phyloP scores from a whole-genome alignment of 2,113 vertebrate species.

The Prunella himalayana region DNA sequence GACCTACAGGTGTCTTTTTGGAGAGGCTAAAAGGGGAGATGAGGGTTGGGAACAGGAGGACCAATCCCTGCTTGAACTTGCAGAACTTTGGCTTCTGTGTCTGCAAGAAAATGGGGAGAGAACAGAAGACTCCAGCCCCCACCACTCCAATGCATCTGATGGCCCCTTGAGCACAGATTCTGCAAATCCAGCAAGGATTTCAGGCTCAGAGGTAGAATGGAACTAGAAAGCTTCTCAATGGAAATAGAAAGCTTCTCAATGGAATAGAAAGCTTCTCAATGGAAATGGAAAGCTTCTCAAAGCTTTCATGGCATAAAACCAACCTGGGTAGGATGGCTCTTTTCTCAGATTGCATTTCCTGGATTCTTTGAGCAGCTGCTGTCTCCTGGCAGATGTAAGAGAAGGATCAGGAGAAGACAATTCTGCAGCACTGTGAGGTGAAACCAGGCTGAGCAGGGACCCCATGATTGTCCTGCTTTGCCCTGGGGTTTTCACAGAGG shows the following conservation, averaged over 20 bases:
- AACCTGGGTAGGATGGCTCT: background rate
- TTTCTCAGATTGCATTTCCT: background rate
- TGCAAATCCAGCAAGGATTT: background rate
- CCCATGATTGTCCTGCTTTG: background rate
- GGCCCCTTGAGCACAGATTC: background rate
- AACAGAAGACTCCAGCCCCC: background rate
- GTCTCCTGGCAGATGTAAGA: background rate
- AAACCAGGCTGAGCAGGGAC: background rate
- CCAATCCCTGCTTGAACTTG: background rate
- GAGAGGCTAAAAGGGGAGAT: background rate
- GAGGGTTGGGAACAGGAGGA: background rate
- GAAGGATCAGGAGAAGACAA: background rate
- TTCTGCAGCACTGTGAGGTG: background rate
- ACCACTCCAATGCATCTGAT: background rate
- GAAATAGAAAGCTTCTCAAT: background rate
- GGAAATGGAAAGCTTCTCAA: background rate
- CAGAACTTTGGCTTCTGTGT: background rate
- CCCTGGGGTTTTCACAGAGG: background rate
- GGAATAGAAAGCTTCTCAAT: background rate
- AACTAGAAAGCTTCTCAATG: background rate
- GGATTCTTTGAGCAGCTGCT: background rate
- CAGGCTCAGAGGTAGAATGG: background rate
- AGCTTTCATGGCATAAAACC: background rate
- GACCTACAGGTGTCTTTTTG: background rate
- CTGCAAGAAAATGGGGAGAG: background rate